Evolutionary conservation across 2,888 invertebrate species (phyloP).

Genomic region (Plebejus melissa): DNA sequence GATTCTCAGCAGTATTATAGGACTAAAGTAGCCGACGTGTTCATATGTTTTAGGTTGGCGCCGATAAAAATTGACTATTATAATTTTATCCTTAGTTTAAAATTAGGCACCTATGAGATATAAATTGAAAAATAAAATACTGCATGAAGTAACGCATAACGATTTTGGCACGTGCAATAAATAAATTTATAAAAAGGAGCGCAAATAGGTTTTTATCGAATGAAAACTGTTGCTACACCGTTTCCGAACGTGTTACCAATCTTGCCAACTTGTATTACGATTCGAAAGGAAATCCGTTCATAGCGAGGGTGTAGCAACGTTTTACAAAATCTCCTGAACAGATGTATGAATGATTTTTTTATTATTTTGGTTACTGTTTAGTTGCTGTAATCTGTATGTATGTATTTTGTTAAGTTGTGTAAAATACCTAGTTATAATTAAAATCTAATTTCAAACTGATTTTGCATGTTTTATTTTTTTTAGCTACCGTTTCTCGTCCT

Average conservation of each 20-base stretch:
- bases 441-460: constrained; percentile 69
- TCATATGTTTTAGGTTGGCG: constrained; percentile 26
- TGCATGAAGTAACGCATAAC: not conserved
- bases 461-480: constrained; percentile 67
- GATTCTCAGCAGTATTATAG: constrained; percentile 62
- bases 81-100: constrained; percentile 3
- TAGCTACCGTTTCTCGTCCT: constrained; percentile 42
- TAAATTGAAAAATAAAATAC: not conserved
- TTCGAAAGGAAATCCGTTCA: constrained; percentile 30
- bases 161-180: not conserved
- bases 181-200: constrained; percentile 15
- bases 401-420: constrained; percentile 79
- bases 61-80: not conserved
- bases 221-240: constrained; percentile 28
- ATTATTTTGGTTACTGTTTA: constrained; percentile 70
- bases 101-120: not conserved
- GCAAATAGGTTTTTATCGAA: constrained; percentile 23
- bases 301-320: constrained; percentile 33
- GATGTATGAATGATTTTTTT: constrained; percentile 57
- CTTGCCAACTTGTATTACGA: constrained; percentile 38
- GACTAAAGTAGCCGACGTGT: constrained; percentile 41
- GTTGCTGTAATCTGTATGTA: constrained; percentile 65
- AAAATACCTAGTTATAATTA: constrained; percentile 75
- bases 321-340: constrained; percentile 38
- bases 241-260: constrained; percentile 32